Conservation (phyloP, 2,113 vertebrate species). For the Pachycephala philippinensis region DNA sequence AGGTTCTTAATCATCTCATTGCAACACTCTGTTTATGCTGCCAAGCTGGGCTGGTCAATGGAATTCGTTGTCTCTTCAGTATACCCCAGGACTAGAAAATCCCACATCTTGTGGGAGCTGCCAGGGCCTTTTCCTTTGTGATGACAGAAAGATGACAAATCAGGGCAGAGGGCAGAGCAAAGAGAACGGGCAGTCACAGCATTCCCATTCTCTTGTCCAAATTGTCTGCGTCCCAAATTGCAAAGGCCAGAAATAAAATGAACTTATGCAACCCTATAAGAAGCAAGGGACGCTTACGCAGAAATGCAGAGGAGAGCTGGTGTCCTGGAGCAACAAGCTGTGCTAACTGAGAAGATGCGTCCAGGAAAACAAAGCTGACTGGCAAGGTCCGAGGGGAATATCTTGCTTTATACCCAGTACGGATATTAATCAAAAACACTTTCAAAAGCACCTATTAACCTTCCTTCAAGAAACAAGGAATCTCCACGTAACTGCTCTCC, state of each 20-base stretch:
- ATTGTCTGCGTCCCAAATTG: not conserved
- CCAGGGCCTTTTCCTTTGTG: not conserved
- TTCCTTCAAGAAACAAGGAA: not conserved
- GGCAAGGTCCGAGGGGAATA: not conserved
- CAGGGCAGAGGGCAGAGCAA: not conserved
- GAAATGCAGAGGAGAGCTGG: not conserved
- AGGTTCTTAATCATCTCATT: not conserved
- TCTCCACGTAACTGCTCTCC: not conserved
- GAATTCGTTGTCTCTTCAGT: not conserved
- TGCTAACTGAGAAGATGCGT: not conserved
- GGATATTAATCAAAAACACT: not conserved
- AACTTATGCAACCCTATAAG: not conserved
- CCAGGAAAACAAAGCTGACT: not conserved
- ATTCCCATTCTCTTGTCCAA: not conserved
- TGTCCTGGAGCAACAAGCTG: not conserved
- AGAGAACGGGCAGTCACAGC: not conserved
- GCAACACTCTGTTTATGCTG: conserved; percentile 4
- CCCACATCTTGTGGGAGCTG: not conserved
- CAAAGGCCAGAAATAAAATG: not conserved
- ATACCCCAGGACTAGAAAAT: not conserved
- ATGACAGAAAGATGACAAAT: not conserved
- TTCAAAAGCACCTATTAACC: not conserved
- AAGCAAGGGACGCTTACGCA: not conserved
- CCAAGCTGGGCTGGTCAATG: not conserved
- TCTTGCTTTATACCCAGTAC: not conserved